Conservation (phyloP, 2,113 vertebrate genomes). For the Chelonoidis abingdonii region DNA sequence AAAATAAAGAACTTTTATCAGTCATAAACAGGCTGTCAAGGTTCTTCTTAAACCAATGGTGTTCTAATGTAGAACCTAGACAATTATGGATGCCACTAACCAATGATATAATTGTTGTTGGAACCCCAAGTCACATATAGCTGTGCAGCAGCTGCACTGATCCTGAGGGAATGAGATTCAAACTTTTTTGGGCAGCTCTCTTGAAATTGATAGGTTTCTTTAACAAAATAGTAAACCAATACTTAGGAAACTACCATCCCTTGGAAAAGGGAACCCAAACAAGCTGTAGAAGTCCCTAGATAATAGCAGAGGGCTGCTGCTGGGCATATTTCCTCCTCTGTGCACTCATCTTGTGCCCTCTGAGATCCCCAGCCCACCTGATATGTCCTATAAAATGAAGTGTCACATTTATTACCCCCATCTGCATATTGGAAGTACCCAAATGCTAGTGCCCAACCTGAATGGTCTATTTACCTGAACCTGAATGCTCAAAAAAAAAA, state of each 20-base stretch:
- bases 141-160: not conserved
- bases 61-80: not conserved
- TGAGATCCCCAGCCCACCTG: conserved; percentile 33
- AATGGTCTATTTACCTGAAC: not conserved
- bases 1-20: not conserved
- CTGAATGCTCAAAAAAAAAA: not conserved
- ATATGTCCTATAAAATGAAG: conserved; percentile 28
- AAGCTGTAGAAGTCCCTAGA: not conserved
- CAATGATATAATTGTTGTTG: not conserved
- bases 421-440: not conserved
- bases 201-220: conserved; percentile 17
- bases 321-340: conserved; percentile 34
- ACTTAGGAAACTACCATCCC: not conserved
- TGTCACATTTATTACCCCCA: conserved; percentile 7
- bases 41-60: not conserved
- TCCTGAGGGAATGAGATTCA: not conserved
- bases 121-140: not conserved
- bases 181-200: not conserved
- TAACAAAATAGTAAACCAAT: conserved; percentile 10
- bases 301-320: conserved; percentile 39
- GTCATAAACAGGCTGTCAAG: not conserved
- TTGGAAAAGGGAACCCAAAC: not conserved
- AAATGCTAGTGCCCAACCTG: conserved; percentile 31
- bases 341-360: conserved; percentile 38
- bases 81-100: not conserved